Evolutionary conservation across 2,113 vertebrate species (phyloP), one percentile per base, ranked within the genome.

Genomic region (Grantiella picta): DNA sequence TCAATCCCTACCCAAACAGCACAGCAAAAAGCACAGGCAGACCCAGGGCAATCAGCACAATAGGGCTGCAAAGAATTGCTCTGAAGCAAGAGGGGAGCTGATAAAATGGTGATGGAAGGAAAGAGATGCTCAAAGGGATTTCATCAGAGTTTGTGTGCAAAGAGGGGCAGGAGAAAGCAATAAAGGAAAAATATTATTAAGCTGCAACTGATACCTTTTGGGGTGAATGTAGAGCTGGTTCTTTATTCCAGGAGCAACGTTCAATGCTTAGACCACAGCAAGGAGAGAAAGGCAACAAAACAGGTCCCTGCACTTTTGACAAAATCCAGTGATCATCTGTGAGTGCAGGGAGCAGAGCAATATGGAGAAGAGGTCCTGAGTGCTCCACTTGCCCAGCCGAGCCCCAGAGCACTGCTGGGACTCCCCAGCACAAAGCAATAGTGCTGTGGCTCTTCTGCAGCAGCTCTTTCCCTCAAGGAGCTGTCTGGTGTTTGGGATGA

Each of bases 41-140:
- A 82, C 45, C 25, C 45, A 9, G 45, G 50, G 9, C 10, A 21
- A 70, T 16, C 28, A 29, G 57, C 24, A 3, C 44, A 12, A 44
- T 0, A 11, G 15, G 45, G 33, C 42, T 59, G 71, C 11, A 2
- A 69, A 42, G 84, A 92, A 86, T 52, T 20, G 8, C 70, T 84
- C 77, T 70, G 31, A 70, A 96, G 69, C 89, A 89, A 87, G 70
- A 82, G 76, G 68, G 69, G 36, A 91, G 68, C 72, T 75, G 50
- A 63, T 40, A 75, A 96, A 97, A 92, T 31, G 38, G 76, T 4
- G 35, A 77, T 29, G 72, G 92, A 94, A 92, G 70, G 45, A 93
- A 95, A 79, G 4, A 71, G 69, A 40, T 83, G 71, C 82, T 91
- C 66, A 69, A 78, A 86, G 75, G 81, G 66, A 83, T 79, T 71